These are phyloP conservation scores for Macrotrachela quadricornifera DNA, from an alignment of 1,140 invertebrate species.

Conservation along the genomic window DNA sequence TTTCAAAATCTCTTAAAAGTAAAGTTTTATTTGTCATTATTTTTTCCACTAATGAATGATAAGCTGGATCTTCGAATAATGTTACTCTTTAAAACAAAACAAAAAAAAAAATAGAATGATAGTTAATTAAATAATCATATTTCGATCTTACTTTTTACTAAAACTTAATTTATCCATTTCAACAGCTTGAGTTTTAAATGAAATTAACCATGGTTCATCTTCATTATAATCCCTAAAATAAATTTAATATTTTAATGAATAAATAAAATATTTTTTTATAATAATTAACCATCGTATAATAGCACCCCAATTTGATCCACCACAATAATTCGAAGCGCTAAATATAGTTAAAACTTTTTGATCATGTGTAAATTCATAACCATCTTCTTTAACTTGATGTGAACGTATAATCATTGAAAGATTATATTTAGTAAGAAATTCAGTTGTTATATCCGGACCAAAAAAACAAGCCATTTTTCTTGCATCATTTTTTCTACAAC, in stretches of 20 bases:
- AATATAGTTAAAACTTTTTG: slow-evolving; percentile 69
- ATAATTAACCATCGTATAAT: slow-evolving; percentile 49
- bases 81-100: slow-evolving; percentile 37
- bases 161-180: slow-evolving; percentile 43
- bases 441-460: slow-evolving; percentile 59
- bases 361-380: slow-evolving; percentile 61
- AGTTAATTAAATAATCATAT: slow-evolving; percentile 33
- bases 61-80: slow-evolving; percentile 54
- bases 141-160: slow-evolving; percentile 58
- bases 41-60: slow-evolving; percentile 49
- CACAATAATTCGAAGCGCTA: slow-evolving; percentile 76
- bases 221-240: slow-evolving; percentile 20
- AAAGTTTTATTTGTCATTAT: slow-evolving; percentile 44
- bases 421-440: slow-evolving; percentile 50
- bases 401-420: slow-evolving; percentile 55
- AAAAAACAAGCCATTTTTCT: slow-evolving; percentile 72
- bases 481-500: slow-evolving; percentile 55
- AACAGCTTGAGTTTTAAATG: slow-evolving; percentile 9
- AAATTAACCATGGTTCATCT: slow-evolving; percentile 30
- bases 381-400: slow-evolving; percentile 72
- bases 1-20: slow-evolving; percentile 46
- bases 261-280: slow-evolving; percentile 33
- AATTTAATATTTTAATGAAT: background rate
- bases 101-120: background rate
- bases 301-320: slow-evolving; percentile 70